phyloP scores from a whole-genome alignment of 2,113 vertebrate species.

The Apodemus sylvaticus region DNA sequence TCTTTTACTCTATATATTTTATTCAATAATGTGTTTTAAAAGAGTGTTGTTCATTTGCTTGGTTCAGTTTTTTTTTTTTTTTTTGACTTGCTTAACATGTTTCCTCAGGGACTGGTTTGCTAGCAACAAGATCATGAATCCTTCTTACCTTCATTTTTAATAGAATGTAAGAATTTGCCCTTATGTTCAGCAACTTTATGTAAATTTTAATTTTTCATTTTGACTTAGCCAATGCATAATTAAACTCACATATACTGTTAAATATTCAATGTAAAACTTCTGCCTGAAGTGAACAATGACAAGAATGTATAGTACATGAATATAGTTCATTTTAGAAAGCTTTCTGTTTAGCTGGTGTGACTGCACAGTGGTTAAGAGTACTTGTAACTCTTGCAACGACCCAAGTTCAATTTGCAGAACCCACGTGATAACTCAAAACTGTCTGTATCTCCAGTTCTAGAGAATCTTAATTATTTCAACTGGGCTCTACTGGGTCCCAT shows the following conservation, averaged over 20 bases:
- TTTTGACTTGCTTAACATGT: not conserved
- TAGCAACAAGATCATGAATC: not conserved
- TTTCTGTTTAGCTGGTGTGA: not conserved
- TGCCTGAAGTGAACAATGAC: not conserved
- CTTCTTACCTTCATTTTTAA: not conserved
- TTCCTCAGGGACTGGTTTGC: not conserved
- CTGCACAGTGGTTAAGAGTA: not conserved
- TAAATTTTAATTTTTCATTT: not conserved
- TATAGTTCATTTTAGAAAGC: not conserved
- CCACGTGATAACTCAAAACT: not conserved
- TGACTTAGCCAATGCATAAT: not conserved
- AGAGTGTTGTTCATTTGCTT: not conserved
- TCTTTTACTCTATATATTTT: not conserved
- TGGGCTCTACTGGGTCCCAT: not conserved
- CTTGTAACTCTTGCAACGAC: not conserved
- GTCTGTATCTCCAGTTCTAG: not conserved
- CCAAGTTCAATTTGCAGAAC: not conserved
- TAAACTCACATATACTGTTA: conserved; percentile 24
- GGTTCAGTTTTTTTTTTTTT: not conserved
- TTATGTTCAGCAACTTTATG: conserved; percentile 19
- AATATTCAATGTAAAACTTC: not conserved
- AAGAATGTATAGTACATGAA: not conserved
- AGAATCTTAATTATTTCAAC: not conserved
- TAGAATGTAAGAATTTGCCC: not conserved
- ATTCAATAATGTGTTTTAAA: not conserved